Evolutionary conservation across 2,888 invertebrate species (phyloP), one percentile per base, ranked within the genome.

Genomic region (Entomobrya proxima): DNA sequence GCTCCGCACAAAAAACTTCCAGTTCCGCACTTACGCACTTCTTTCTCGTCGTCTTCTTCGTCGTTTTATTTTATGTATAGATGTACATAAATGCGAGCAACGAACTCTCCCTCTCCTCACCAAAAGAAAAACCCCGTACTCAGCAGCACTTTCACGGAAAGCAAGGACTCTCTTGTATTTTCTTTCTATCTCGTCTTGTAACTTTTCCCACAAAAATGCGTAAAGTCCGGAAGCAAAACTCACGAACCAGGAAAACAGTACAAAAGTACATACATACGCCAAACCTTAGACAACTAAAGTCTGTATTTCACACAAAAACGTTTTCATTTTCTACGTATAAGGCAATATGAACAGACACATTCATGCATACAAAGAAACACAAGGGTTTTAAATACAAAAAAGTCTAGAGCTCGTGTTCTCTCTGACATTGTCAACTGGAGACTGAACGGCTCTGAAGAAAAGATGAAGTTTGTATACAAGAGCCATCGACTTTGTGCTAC

Each of bases 391-490:
- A 35, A 32, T 1, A 15, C 18, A 18, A n/a, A 52, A 30, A 40
- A 4, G 32, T 18, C 15, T 18, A 47, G 52, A 83, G 37, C 37
- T 64, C 37, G 15, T 79, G 72, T 64, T 75, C 64, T 40, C 85
- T 50, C 75, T 47, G 44, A 72, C 79, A 74, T 75, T 80, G 85
- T 80, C 85, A 85, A 85, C 85, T 85, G 80, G 85, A 85, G 85
- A 85, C 85, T 85, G 85, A 85, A 74, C 52, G 75, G 85, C 75
- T 80, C 32, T 64, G 15, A 61, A 32, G 75, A 44, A 37, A 30
- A 74, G 61, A 75, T n/a, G 61, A 4, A 18, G 75, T 37, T 27
- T 50, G 61, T 79, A 15, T 58, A 37, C 44, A 27, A 44, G 7
- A 21, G 7, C 35, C 4, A 32, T 64, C 64, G 18, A 37, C 21